Conservation (phyloP, 2,113 vertebrate genomes). For the Rhegmatorhina hoffmannsi region DNA sequence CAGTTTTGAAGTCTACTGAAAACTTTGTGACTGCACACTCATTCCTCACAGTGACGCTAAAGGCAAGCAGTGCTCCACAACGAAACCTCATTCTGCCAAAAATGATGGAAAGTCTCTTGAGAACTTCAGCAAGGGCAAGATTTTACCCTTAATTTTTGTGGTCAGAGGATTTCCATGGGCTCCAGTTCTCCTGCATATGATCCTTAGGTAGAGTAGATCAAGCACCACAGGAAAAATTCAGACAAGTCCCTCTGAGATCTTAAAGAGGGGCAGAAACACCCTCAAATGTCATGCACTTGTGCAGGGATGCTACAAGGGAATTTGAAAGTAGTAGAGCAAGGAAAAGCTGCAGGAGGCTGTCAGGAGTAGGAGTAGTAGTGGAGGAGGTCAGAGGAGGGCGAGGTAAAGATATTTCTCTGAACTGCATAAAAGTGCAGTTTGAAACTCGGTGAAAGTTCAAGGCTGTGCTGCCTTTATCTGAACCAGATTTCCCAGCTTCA, state of each 20-base stretch:
- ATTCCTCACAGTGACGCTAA: background rate
- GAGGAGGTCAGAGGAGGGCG: background rate
- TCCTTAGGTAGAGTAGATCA: background rate
- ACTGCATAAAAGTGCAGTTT: background rate
- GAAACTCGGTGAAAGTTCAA: slow-evolving; percentile 20
- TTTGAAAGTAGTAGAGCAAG: background rate
- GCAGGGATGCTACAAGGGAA: background rate
- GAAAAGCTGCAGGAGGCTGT: background rate
- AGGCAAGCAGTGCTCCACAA: background rate
- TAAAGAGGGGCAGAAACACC: background rate
- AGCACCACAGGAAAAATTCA: background rate
- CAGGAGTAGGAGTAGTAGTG: background rate
- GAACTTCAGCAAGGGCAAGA: background rate
- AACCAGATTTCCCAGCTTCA: slow-evolving; percentile 31
- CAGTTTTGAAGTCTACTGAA: background rate
- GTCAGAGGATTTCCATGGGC: accelerated
- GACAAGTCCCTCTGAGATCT: background rate
- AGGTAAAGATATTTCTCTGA: background rate
- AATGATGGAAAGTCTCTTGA: background rate
- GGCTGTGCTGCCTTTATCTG: slow-evolving; percentile 16
- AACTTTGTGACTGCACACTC: background rate
- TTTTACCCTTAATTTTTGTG: background rate
- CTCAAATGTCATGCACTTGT: background rate
- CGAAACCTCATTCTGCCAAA: background rate
- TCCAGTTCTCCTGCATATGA: background rate